Evolutionary conservation across 1,140 invertebrate species (phyloP).

Genomic region (Philopotamus ludificatus): DNA sequence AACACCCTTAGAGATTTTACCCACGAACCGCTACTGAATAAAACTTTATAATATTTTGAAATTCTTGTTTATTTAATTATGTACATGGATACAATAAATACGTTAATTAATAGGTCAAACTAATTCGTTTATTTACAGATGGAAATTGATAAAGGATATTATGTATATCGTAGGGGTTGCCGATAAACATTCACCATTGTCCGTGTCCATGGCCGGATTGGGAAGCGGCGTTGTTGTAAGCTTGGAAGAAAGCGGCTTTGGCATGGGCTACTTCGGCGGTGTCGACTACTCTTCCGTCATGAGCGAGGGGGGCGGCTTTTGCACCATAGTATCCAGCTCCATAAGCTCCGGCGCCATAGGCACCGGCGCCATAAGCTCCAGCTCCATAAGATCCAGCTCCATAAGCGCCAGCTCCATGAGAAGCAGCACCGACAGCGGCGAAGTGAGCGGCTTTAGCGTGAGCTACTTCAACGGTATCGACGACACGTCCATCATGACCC

Average conservation of each 20-base stretch:
- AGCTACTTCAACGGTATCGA: slow-evolving; percentile 52
- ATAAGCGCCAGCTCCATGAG: slow-evolving; percentile 25
- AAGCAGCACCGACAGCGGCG: slow-evolving; percentile 36
- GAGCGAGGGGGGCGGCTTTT: slow-evolving; percentile 14
- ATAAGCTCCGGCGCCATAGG: slow-evolving; percentile 5
- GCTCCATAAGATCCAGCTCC: slow-evolving; percentile 4
- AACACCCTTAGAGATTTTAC: no score
- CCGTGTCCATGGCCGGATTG: slow-evolving; percentile 32
- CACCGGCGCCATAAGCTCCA: neutral
- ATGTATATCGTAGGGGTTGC: slow-evolving; percentile 47
- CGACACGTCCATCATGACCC: slow-evolving; percentile 46
- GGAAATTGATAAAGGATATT: slow-evolving; percentile 52
- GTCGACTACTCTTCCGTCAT: slow-evolving; percentile 19
- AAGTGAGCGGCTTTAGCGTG: slow-evolving; percentile 52
- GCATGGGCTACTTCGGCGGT: slow-evolving; percentile 19
- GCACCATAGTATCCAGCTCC: slow-evolving; percentile 44
- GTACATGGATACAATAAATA: no score
- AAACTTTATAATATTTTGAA: no score
- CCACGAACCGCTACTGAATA: no score
- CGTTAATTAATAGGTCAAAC: no score
- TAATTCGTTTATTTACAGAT: no score
- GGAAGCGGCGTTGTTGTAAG: slow-evolving; percentile 1
- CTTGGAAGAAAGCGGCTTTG: slow-evolving; percentile 8
- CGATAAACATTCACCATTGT: slow-evolving; percentile 3
- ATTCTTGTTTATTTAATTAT: no score